Evolutionary conservation across 2,888 invertebrate species (phyloP).

Genomic region (Lycocerus yunnanus): DNA sequence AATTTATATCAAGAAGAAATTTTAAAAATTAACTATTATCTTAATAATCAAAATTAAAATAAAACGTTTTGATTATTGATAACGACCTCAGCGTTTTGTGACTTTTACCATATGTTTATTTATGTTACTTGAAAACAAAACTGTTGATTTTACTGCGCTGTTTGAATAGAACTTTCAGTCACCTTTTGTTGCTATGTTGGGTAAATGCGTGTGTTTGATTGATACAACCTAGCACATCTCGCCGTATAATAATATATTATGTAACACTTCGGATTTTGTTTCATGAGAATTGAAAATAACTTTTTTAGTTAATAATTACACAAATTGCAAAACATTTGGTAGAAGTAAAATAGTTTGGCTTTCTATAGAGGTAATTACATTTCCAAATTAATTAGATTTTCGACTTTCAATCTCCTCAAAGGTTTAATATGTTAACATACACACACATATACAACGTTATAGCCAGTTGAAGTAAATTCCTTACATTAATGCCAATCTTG

Average conservation of each 20-base stretch:
- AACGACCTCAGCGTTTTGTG: not conserved
- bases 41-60: too few species aligned
- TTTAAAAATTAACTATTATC: too few species aligned
- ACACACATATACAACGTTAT: slow-evolving; percentile 32
- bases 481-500: slow-evolving; percentile 24
- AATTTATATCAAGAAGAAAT: too few species aligned
- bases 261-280: not conserved
- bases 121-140: too few species aligned
- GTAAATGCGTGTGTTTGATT: not conserved
- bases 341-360: slow-evolving; percentile 39
- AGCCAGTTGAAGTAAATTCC: slow-evolving; percentile 32
- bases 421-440: slow-evolving; percentile 35
- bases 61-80: not conserved
- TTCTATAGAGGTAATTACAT: slow-evolving; percentile 43
- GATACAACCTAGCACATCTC: not conserved
- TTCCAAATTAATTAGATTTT: slow-evolving; percentile 46
- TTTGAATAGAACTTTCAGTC: not conserved
- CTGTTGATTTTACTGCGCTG: not conserved
- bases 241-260: too few species aligned
- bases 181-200: not conserved
- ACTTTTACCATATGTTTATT: not conserved
- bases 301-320: not conserved
- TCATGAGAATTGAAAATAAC: not conserved
- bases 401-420: slow-evolving; percentile 42
- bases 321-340: not conserved